Evolutionary conservation across 2,113 vertebrate species (phyloP).

Genomic region (Candoia aspera): DNA sequence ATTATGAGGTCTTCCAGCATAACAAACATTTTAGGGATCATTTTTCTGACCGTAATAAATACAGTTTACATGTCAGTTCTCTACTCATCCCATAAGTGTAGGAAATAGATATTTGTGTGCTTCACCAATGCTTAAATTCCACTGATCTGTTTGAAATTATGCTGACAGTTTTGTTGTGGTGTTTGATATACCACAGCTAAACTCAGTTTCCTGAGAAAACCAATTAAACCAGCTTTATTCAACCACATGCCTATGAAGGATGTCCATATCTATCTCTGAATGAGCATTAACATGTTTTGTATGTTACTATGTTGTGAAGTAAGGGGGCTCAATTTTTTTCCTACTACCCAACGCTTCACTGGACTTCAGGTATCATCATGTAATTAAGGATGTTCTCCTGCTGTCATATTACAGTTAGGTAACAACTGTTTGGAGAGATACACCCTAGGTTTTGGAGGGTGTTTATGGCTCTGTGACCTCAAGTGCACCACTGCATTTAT

Average conservation of each 20-base stretch:
- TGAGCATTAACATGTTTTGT: conserved; percentile 21
- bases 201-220: not conserved
- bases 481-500: not conserved
- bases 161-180: not conserved
- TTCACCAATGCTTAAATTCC: not conserved
- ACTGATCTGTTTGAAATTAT: not conserved
- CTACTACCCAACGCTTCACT: no score
- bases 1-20: not conserved
- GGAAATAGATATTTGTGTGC: not conserved
- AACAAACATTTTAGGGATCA: not conserved
- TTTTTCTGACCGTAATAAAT: not conserved
- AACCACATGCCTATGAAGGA: not conserved
- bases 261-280: conserved; percentile 17
- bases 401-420: no score
- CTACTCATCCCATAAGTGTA: not conserved
- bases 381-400: no score
- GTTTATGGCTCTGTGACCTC: no score
- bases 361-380: no score
- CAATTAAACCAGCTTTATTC: not conserved
- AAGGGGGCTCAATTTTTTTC: no score
- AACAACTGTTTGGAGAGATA: no score
- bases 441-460: no score
- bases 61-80: not conserved
- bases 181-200: not conserved
- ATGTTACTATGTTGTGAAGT: conserved; percentile 60